phyloP scores from a whole-genome alignment of 2,113 vertebrate species.

The Syngnathus floridae region DNA sequence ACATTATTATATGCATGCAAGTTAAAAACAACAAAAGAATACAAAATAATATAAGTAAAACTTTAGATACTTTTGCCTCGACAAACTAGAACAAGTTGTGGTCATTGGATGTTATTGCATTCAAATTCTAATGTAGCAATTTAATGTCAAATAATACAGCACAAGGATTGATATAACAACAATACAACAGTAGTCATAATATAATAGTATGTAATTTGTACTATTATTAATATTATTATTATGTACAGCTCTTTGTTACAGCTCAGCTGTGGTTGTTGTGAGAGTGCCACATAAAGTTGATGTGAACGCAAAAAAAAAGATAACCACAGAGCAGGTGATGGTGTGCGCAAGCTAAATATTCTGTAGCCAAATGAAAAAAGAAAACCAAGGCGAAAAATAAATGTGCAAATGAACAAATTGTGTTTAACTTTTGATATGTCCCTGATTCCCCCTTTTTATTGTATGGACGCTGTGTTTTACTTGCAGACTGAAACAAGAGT shows the following conservation, averaged over 20 bases:
- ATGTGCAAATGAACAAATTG: neutral
- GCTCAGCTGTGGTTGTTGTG: too few species aligned
- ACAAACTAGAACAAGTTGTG: constrained; percentile 32
- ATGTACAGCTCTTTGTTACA: neutral
- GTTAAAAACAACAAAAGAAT: constrained; percentile 24
- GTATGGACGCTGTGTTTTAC: neutral
- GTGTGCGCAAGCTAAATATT: neutral
- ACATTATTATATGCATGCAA: constrained; percentile 55
- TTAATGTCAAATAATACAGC: neutral
- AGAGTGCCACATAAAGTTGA: neutral
- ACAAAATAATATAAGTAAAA: constrained; percentile 8
- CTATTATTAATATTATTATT: neutral
- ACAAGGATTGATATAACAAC: neutral
- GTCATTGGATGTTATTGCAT: constrained; percentile 28
- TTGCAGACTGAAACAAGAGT: neutral
- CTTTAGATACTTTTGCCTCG: constrained; percentile 20
- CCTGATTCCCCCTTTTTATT: neutral
- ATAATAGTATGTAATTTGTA: neutral
- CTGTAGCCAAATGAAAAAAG: neutral
- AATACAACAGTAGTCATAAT: neutral
- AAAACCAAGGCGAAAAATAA: neutral
- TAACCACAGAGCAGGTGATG: too few species aligned
- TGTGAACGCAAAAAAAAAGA: neutral
- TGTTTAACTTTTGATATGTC: neutral
- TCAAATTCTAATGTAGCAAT: constrained; percentile 12